Evolutionary conservation across 1,140 invertebrate genomes (phyloP), one percentile per base, ranked within the genome.

Genomic region (Anastrepha ludens): DNA sequence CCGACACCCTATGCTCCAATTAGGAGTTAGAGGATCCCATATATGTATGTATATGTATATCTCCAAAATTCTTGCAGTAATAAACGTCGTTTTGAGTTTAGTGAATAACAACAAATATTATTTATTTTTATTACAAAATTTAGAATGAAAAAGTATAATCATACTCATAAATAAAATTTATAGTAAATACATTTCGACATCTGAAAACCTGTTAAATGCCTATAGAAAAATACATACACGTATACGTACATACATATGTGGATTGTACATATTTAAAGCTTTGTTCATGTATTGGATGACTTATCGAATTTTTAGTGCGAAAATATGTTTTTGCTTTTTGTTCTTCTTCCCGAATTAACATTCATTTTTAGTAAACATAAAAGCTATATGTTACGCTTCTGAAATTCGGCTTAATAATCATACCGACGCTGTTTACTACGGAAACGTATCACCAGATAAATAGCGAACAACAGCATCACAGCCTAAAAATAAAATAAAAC

Each of bases 381-480:
- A 81, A 58, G 7, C 55, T 78, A 39, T 81, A 81, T 55, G 20
- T 55, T 20, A 55, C 74, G 29, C 74, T 20, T n/a, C 17, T 50
- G 74, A n/a, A 20, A 17, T 20, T 41, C 39, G 8, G 2, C 55
- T 87, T 88, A 88, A 55, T 88, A 88, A 86, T 85, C 64, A 44
- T 88, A 88, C 44, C 70, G 87, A 47, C 44, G 88, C 65, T 91
- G 90, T 13, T 92, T 90, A 78, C 90, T 92, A 65, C 90, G 89
- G 89, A 92, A 92, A 13, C 91, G 91, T 78, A 88, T 87, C 2
- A 91, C 90, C 85, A 92, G 88, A 70, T 90, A 91, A 81, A 92
- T 90, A 39, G 89, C 85, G 50, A 88, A 90, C 47, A 92, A 88
- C 47, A 90, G 87, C 90, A 91, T 88, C 6, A 92, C 29, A 65